Evolutionary conservation across 2,797 vertebrate genomes (phyloP), one percentile per base, ranked within the genome.

Genomic region (Sebastiscus albofasciatus): DNA sequence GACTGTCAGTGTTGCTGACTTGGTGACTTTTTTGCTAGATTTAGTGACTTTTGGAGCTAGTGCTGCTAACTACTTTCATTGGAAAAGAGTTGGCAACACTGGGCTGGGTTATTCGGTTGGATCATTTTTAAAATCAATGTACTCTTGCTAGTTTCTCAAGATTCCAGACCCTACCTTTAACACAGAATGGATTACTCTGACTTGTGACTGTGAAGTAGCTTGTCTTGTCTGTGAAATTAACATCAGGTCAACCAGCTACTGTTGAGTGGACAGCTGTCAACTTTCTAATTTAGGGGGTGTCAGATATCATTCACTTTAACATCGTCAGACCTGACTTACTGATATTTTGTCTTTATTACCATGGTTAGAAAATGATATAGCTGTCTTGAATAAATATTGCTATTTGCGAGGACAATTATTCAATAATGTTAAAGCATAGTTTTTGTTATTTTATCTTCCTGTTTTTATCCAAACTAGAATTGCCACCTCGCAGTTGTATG

Each of bases 241-340:
- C 61, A 73, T 78, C 75, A 80, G 62, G 72, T 73, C 49, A 65
- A 80, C 49, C 5, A 62, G 59, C 4, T 46, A 24, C 16, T 49
- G 16, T 49, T 49, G 56, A 83, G 75, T 67, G 56, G 73, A 79
- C 80, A 76, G 73, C 34, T 83, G 68, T 85, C 76, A 79, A 68
- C 75, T 52, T 68, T 80, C 79, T 81, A 80, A 77, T 77, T 81
- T 49, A 75, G 66, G 59, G 60, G 14, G 8, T 79, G 75, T 64
- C 73, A 12, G 64, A 65, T n/a, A 5, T 24, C 24, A 18, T 76
- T 84, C 52, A 71, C 27, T 62, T 80, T 13, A 39, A 71, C 34
- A 83, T 29, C 49, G 60, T 71, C 49, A 67, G 42, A 2, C 18
- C 16, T 70, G 27, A 73, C 56, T 64, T 52, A 75, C 54, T 3